These are phyloP conservation scores for Eupsittula cactorum DNA, from an alignment of 2,113 vertebrate genomes.

Conservation along the genomic window DNA sequence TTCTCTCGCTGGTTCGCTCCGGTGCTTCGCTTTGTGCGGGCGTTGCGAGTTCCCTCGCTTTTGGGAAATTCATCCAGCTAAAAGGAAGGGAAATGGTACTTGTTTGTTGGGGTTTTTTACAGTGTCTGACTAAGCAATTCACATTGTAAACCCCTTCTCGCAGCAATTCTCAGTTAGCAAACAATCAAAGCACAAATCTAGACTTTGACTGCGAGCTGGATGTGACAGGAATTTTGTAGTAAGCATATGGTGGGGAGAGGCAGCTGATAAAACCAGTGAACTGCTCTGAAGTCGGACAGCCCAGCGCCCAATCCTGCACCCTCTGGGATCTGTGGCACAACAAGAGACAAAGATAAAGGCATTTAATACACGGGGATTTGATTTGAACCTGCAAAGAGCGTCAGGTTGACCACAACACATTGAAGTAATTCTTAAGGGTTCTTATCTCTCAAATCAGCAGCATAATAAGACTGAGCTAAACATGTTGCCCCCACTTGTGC, in stretches of 20 bases:
- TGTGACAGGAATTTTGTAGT: constrained; percentile 19
- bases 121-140: not conserved
- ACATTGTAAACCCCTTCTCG: not conserved
- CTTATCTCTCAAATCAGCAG: not conserved
- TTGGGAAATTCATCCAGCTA: not conserved
- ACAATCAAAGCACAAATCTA: constrained; percentile 25
- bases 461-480: not conserved
- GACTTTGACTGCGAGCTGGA: not conserved
- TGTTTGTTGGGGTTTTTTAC: not conserved
- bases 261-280: not conserved
- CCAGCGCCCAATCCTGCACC: not conserved
- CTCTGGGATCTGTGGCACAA: not conserved
- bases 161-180: constrained; percentile 42
- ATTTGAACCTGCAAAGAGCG: not conserved
- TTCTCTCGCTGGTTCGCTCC: not conserved
- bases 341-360: not conserved
- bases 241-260: constrained; percentile 1
- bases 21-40: not conserved
- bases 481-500: not conserved
- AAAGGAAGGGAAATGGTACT: not conserved
- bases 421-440: not conserved
- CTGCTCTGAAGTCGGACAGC: not conserved
- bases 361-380: not conserved
- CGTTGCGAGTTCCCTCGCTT: not conserved
- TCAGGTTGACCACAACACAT: not conserved